Percentiles rank a stretch among this genome's conserved stretches.
These are phyloP conservation scores for Myrmophylax atrothorax DNA, from an alignment of 2,113 vertebrate genomes.

Conservation along the genomic window DNA sequence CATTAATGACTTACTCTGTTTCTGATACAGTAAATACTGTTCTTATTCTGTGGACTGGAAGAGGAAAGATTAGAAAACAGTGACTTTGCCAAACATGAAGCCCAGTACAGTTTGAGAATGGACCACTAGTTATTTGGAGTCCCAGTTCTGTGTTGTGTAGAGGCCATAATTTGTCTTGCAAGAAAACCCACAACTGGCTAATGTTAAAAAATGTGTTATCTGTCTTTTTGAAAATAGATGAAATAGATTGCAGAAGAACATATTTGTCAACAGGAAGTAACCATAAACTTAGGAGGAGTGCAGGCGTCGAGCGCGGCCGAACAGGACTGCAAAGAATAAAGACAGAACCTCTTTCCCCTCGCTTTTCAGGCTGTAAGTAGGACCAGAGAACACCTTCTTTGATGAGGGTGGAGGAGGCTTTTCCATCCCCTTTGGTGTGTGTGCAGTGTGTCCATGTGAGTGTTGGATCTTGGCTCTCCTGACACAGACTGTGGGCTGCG, in stretches of 20 bases:
- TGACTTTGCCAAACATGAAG: not conserved
- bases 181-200: not conserved
- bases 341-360: not conserved
- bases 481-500: rapidly evolving
- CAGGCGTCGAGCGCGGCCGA: rapidly evolving
- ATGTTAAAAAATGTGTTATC: not conserved
- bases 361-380: not conserved
- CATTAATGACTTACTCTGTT: not conserved
- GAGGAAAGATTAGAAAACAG: not conserved
- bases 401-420: not conserved
- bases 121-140: not conserved
- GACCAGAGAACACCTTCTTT: not conserved
- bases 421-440: not conserved
- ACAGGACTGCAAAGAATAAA: not conserved
- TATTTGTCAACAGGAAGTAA: not conserved
- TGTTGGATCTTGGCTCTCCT: not conserved
- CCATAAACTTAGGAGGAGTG: not conserved
- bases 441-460: not conserved
- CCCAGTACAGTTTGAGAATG: not conserved
- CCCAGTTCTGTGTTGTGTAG: not conserved
- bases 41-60: not conserved
- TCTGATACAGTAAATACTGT: not conserved
- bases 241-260: not conserved
- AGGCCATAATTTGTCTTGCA: not conserved
- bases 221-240: not conserved